These are phyloP conservation scores for Atrichornis clamosus DNA, from an alignment of 2,113 vertebrate species.

Conservation along the genomic window DNA sequence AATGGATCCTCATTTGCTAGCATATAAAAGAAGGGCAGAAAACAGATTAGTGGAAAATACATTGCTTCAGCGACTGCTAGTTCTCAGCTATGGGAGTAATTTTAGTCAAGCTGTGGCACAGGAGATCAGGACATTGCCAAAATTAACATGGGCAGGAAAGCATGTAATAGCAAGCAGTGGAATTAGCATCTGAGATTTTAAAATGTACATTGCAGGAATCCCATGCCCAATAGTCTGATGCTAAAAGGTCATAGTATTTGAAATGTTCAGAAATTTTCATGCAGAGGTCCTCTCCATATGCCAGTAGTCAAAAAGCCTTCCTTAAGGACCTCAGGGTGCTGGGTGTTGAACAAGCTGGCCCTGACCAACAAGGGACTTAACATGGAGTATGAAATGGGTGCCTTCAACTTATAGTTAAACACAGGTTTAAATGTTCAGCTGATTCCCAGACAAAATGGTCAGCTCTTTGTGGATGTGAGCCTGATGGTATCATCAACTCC, in stretches of 20 bases:
- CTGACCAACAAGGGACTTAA: not conserved
- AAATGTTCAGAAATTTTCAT: not conserved
- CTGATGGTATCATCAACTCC: not conserved
- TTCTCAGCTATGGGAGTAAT: not conserved
- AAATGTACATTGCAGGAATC: not conserved
- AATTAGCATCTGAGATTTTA: not conserved
- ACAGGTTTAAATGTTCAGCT: not conserved
- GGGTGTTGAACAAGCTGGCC: not conserved
- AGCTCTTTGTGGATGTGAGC: not conserved
- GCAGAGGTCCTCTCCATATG: not conserved
- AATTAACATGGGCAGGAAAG: not conserved
- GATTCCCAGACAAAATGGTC: not conserved
- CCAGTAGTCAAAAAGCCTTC: not conserved
- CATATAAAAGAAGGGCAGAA: slow-evolving; percentile 84
- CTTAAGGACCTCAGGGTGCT: not conserved
- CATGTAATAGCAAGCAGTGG: not conserved
- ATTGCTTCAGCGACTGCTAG: not conserved
- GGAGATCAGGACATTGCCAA: not conserved
- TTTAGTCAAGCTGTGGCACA: not conserved
- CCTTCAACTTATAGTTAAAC: not conserved
- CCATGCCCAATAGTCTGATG: not conserved
- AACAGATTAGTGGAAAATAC: slow-evolving; percentile 79
- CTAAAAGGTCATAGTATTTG: not conserved
- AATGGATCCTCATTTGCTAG: slow-evolving; percentile 92
- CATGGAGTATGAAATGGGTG: not conserved